Evolutionary conservation across 2,113 vertebrate species (phyloP), one percentile per base, ranked within the genome.

Genomic region (Hydrochoerus hydrochaeris): DNA sequence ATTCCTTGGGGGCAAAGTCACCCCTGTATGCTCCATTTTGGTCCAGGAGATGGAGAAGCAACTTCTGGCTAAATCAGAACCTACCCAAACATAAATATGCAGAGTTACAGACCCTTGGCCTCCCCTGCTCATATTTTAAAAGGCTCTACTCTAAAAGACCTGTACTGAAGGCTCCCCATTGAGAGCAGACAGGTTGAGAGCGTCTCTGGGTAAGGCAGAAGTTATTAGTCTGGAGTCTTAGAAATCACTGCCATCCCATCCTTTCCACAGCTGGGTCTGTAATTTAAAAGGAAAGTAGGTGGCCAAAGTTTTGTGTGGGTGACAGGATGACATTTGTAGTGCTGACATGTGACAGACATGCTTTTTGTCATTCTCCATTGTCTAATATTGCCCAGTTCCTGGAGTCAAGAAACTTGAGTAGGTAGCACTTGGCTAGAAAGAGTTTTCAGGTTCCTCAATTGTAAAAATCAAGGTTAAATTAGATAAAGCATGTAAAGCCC

Each of bases 401-500:
- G 46, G 19, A 88, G 19, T 49, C 41, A 67, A 69, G 65, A 77
- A 91, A 38, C 35, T 32, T 85, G 24, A 58, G 9, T 92, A 85
- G 92, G 35, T 16, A 90, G 78, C 65, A 90, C 67, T 88, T 63
- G 67, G 52, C 62, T 2, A 73, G 84, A 77, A 65, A 87, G 95
- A 62, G 38, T 86, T 67, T 69, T 92, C 32, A 81, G 80, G 52
- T 60, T 91, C 65, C 71, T 97, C 44, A 65, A 58, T 62, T 91
- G 16, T 94, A 24, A 83, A 87, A 88, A 32, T 65, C 71, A 86
- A 84, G 62, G 78, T 93, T 84, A 94, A 95, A 62, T 80, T 80
- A 96, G 69, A 63, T 71, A 65, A 88, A 44, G 54, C 88, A 63
- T 35, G 49, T 84, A 82, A 49, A 95, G 80, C 80, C 87, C 49